Conservation (phyloP, 2,888 invertebrate genomes). For the Trilocha varians region DNA sequence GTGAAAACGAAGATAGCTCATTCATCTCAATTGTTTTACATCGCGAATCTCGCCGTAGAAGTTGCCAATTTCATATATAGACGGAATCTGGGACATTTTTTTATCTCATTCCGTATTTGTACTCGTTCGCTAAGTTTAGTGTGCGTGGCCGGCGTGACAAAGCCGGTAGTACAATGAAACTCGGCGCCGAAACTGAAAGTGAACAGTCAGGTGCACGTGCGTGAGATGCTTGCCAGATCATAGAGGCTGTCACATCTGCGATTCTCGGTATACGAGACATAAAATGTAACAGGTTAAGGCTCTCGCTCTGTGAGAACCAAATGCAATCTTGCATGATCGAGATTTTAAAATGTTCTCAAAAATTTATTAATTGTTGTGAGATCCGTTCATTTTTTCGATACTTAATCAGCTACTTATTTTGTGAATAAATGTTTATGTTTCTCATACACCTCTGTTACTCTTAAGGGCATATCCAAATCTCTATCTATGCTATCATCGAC, state of each 20-base stretch:
- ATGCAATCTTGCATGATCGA: too few species aligned
- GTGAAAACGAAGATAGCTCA: too few species aligned
- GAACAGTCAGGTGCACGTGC: slow-evolving; percentile 32
- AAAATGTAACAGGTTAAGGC: neutral
- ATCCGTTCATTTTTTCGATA: too few species aligned
- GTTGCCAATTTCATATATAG: neutral
- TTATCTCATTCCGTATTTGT: slow-evolving; percentile 7
- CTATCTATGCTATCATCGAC: too few species aligned
- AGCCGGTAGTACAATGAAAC: slow-evolving; percentile 30
- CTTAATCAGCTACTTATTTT: too few species aligned
- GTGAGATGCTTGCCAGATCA: slow-evolving; percentile 12
- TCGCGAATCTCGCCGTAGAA: too few species aligned
- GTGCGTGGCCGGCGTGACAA: slow-evolving; percentile 19
- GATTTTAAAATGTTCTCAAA: too few species aligned
- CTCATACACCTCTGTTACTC: too few species aligned
- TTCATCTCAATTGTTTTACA: too few species aligned
- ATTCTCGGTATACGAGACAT: neutral
- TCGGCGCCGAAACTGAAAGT: slow-evolving; percentile 50
- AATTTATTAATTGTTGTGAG: too few species aligned
- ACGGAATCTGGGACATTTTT: neutral
- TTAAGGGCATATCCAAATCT: too few species aligned
- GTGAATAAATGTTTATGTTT: too few species aligned
- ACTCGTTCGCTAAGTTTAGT: neutral
- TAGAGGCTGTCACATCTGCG: slow-evolving; percentile 12
- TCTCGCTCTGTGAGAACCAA: neutral